Percentiles rank a stretch among this genome's conserved stretches.
phyloP scores from a whole-genome alignment of 2,888 invertebrate species.

The Bombyx huttoni region DNA sequence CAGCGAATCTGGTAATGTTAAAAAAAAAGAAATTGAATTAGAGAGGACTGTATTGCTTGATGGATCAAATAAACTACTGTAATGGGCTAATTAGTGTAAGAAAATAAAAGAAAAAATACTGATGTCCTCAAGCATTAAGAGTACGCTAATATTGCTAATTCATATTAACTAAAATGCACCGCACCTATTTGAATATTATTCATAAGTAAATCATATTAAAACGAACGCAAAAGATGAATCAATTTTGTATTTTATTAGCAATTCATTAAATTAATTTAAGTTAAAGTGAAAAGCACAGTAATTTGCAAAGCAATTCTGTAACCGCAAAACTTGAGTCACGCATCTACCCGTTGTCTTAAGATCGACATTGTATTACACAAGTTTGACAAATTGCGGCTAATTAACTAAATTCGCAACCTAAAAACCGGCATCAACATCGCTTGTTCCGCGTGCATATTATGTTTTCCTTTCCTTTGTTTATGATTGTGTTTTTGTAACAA shows the following conservation, averaged over 20 bases:
- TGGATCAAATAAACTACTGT: too few relatives aligned
- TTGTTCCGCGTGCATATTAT: slow-evolving; percentile 42
- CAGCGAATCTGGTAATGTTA: too few relatives aligned
- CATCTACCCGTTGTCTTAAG: not conserved
- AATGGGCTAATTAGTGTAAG: too few relatives aligned
- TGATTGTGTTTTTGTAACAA: slow-evolving; percentile 58
- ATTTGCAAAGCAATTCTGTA: not conserved
- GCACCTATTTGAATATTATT: not conserved
- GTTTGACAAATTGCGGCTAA: slow-evolving; percentile 14
- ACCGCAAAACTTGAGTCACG: not conserved
- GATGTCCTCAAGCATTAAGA: too few relatives aligned
- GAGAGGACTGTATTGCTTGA: too few relatives aligned
- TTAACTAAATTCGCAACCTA: slow-evolving; percentile 23
- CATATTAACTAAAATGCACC: too few relatives aligned
- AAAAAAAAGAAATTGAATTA: too few relatives aligned
- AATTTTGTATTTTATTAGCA: slow-evolving; percentile 4
- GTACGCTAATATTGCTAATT: too few relatives aligned
- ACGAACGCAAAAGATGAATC: not conserved
- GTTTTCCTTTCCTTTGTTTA: slow-evolving; percentile 62
- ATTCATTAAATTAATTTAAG: not conserved
- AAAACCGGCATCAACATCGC: slow-evolving; percentile 33
- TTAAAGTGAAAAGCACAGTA: not conserved
- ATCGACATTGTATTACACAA: slow-evolving; percentile 7
- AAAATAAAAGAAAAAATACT: too few relatives aligned
- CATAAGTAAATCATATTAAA: not conserved